Base-by-base conservation (phyloP, 2,113 vertebrate species). In the Anarhynchus alexandrinus region DNA sequence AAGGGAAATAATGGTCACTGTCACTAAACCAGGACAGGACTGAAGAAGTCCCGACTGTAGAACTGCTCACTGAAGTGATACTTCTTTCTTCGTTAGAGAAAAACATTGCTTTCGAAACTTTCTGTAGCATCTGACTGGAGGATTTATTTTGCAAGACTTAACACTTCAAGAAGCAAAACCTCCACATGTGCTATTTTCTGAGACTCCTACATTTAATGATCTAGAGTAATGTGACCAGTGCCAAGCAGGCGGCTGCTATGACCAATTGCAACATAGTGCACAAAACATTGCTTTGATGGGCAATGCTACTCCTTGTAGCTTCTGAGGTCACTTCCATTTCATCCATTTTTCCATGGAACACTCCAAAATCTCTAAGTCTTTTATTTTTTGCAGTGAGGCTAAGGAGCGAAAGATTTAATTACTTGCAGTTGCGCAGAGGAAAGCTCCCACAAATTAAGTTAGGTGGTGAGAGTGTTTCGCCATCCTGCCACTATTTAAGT, bases 321-420 rank as follows among this genome's bases (percentile, higher is more conserved):
- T 80, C 54, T 57, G 66, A 79, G 49, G 11, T 76, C 22, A 5
- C 9, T 45, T 79, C 32, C 7, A 20, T 66, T 43, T 51, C 22
- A 38, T 69, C 30, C 26, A 23, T 59, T 90, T 85, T 73, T 30
- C 58, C 15, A 8, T 5, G 5, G 62, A 88, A 42, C 9, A 5
- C 12, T 55, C 13, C 57, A 82, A 55, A 8, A 65, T 47, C 16
- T 52, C 22, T 7, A 64, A 69, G 27, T 36, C 14, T 59, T 71
- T 18, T 16, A 6, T 13, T 62, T 76, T 86, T 42, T 88, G 27
- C 45, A 80, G 17, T 17, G 22, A 86, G 9, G 22, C 30, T 40
- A 79, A 43, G 16, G 72, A 86, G 54, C 49, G 30, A 94, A 88
- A 96, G 91, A 94, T 58, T 67, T 65, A 92, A 96, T n/a, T 36